Percentiles rank a stretch among this genome's conserved stretches.
Conservation (phyloP, 64 coral and sea anemone species). For the Anthopleura sola region DNA sequence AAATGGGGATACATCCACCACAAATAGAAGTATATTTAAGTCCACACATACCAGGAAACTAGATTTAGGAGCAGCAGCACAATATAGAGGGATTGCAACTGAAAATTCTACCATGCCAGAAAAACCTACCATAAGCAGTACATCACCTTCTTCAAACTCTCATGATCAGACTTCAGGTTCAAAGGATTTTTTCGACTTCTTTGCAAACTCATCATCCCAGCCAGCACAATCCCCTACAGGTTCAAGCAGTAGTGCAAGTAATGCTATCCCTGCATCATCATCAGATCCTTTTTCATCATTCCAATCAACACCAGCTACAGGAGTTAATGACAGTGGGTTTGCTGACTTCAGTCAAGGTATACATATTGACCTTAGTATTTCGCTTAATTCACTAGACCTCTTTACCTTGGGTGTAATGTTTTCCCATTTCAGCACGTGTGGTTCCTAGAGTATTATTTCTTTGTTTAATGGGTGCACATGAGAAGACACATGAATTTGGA, state of each 20-base stretch:
- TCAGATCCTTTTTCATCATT: constrained; percentile 46
- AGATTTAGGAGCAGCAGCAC: constrained; percentile 67
- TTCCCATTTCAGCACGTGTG: too few species aligned
- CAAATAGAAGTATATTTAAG: constrained; percentile 28
- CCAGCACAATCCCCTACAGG: not conserved
- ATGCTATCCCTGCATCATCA: not conserved
- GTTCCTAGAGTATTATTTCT: too few species aligned
- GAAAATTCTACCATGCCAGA: not conserved
- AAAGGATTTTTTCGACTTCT: constrained; percentile 49
- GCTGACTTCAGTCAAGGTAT: constrained; percentile 41
- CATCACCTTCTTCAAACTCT: not conserved
- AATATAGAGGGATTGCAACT: constrained; percentile 28
- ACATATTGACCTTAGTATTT: not conserved
- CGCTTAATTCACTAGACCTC: too few species aligned
- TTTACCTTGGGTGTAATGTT: too few species aligned
- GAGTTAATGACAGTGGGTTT: constrained; percentile 30
- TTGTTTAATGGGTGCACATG: too few species aligned
- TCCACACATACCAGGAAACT: constrained; percentile 30
- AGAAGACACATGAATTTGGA: too few species aligned
- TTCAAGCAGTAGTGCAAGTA: not conserved
- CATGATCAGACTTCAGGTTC: not conserved
- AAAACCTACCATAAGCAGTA: not conserved
- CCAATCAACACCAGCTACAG: constrained; percentile 21
- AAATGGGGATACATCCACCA: constrained; percentile 22
- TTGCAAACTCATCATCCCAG: constrained; percentile 3